Evolutionary conservation across 2,113 vertebrate genomes (phyloP).

Genomic region (Zosterops lateralis): DNA sequence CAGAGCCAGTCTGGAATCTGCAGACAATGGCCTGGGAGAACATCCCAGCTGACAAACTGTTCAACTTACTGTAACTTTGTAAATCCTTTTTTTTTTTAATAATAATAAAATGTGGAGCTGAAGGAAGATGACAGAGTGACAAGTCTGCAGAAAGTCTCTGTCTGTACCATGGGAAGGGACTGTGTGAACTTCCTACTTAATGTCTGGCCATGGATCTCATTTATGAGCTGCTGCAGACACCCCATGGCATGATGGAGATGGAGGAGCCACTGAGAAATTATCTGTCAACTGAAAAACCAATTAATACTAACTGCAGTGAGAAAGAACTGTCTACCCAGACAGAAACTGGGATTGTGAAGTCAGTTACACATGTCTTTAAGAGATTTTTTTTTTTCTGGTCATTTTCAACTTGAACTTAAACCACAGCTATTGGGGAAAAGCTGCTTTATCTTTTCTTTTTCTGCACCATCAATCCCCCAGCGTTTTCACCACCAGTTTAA

Average conservation of each 20-base stretch:
- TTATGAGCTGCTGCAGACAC: not conserved
- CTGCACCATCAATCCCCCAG: constrained; percentile 47
- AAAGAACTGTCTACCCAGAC: constrained; percentile 5
- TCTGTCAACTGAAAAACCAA: constrained; percentile 36
- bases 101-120: not conserved
- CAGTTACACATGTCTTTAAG: constrained; percentile 14
- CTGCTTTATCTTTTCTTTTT: constrained; percentile 45
- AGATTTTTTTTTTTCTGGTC: not conserved
- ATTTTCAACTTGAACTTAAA: constrained; percentile 46
- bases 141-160: not conserved
- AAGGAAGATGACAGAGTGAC: constrained; percentile 18
- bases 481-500: constrained; percentile 56
- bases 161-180: not conserved
- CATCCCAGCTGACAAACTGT: not conserved
- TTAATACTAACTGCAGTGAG: constrained; percentile 7
- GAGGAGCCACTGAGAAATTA: not conserved
- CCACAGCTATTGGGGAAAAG: constrained; percentile 27
- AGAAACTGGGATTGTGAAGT: not conserved
- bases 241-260: not conserved
- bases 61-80: not conserved
- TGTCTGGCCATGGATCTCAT: not conserved
- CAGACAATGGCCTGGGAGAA: constrained; percentile 15
- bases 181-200: not conserved
- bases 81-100: not conserved
- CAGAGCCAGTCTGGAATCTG: not conserved